Conservation (phyloP, 2,888 invertebrate species). For the Athripsodes cinereus region DNA sequence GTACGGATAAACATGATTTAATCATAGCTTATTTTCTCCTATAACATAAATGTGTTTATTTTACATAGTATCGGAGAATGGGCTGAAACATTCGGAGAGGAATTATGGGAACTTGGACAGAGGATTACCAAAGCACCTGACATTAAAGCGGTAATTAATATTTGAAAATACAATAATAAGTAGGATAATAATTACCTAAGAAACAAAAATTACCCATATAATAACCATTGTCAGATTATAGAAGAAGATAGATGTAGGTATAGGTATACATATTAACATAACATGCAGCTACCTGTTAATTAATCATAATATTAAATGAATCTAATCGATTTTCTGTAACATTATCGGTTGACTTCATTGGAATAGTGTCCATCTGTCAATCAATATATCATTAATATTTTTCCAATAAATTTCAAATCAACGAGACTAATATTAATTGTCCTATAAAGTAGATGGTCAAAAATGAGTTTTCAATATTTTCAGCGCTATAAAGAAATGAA, state of each 20-base stretch:
- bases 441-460: background rate
- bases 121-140: conserved; percentile 71
- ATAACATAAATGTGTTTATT: background rate
- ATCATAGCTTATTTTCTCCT: background rate
- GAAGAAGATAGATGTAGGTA: too few species aligned
- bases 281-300: background rate
- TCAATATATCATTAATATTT: too few species aligned
- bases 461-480: background rate
- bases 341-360: background rate
- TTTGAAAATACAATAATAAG: too few species aligned
- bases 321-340: background rate
- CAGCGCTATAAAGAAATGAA: conserved; percentile 76
- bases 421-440: too few species aligned
- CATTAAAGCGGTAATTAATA: conserved; percentile 56
- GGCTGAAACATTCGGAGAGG: conserved; percentile 73
- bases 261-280: too few species aligned
- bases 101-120: conserved; percentile 71
- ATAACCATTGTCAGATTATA: too few species aligned
- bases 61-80: conserved; percentile 67
- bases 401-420: too few species aligned
- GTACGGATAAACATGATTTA: too few species aligned
- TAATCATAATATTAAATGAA: background rate
- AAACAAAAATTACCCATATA: too few species aligned
- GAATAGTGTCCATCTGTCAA: background rate
- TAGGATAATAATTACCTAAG: too few species aligned